These are phyloP conservation scores for Hexactinellida sp. DNA, from an alignment of 37 sponge, comb jelly and placozoan species.

Conservation along the genomic window DNA sequence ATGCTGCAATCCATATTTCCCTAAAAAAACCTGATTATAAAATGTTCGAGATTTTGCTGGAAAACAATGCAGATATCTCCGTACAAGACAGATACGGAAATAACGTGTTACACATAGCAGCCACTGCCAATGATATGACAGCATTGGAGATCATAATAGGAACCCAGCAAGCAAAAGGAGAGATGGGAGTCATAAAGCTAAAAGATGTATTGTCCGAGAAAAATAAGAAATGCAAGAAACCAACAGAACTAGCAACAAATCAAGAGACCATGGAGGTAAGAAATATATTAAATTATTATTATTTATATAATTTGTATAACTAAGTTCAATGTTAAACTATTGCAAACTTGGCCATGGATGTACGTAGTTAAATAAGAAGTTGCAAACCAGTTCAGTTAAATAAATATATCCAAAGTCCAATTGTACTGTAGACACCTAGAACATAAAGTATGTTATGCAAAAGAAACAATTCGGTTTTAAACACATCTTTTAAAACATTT, in stretches of 20 bases:
- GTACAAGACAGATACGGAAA: background rate
- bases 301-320: too few relatives aligned
- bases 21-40: background rate
- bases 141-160: background rate
- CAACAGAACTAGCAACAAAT: background rate
- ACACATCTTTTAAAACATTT: too few relatives aligned
- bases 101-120: background rate
- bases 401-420: too few relatives aligned
- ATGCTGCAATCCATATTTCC: background rate
- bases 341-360: too few relatives aligned
- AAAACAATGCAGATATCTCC: background rate
- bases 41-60: background rate
- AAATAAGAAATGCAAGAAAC: background rate
- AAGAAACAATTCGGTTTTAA: too few relatives aligned
- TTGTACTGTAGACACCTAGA: too few relatives aligned
- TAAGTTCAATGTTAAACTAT: too few relatives aligned
- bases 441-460: too few relatives aligned
- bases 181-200: background rate
- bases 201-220: background rate
- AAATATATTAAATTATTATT: background rate
- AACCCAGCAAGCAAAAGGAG: background rate
- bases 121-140: background rate
- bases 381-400: too few relatives aligned
- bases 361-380: too few relatives aligned
- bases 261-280: background rate